Base-by-base conservation (phyloP, 2,888 invertebrate genomes). In the Phortica okadai region DNA sequence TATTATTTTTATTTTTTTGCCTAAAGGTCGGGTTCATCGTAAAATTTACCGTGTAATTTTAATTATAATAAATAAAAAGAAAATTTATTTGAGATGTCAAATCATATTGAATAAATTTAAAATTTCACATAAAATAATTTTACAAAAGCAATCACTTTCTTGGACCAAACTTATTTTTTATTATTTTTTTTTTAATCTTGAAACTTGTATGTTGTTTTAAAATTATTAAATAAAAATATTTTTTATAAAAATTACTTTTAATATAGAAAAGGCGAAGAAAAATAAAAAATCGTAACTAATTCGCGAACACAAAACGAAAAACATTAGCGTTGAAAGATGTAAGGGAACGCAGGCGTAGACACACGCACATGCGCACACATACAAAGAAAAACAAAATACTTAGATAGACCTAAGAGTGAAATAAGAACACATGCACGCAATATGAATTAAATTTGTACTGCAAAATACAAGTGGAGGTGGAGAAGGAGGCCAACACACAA, bases 211-310 rank as follows among this genome's bases (percentile, higher is more conserved):
- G 0, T 21, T 21, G 21, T 21, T 21, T 21, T 21, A 21, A 21
- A 21, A 21, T 21, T 21, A 21, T 21, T 21, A 21, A 21, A 21
- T 21, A 21, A 21, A 21, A 21, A 21, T 21, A 21, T 21, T 21
- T 21, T 21, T 21, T 21, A 21, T 21, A 77, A 82, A 80, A 82
- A 80, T 76, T 85, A 85, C 87, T 87, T 86, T 80, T 88, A 84
- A 83, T 74, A 77, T 69, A 59, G 70, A 50, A 11, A 50, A 6
- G 14, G 3, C 2, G 6, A 50, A 50, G 2, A 50, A 14, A 2
- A 50, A 50, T 14, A 50, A 14, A 50, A 50, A 11, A 14, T 14
- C 6, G 14, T 11, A 50, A 50, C 8, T 50, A 11, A 50, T 50
- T 50, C 6, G 50, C 50, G 8, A 50, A 11, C 50, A 50, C 1